These are phyloP conservation scores for Thunnus maccoyii DNA, from an alignment of 2,113 vertebrate species.

Conservation along the genomic window DNA sequence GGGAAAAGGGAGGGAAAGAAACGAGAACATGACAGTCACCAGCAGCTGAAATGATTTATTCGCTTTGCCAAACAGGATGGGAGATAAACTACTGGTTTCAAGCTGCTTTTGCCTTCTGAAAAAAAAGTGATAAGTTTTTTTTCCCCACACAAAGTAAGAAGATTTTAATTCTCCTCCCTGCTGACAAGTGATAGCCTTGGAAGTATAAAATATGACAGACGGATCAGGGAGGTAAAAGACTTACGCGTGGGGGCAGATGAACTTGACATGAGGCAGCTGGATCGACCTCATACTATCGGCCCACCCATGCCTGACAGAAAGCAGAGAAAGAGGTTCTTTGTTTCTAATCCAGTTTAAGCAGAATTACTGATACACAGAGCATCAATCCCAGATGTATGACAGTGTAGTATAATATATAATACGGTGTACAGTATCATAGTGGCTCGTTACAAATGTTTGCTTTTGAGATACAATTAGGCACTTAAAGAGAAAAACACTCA, in stretches of 20 bases:
- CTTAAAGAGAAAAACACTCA: too few species aligned
- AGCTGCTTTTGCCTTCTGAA: not conserved
- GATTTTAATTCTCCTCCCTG: not conserved
- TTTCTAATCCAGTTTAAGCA: slow-evolving; percentile 17
- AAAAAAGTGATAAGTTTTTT: not conserved
- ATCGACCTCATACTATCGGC: slow-evolving; percentile 91
- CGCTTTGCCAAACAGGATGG: not conserved
- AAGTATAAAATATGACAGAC: slow-evolving; percentile 6
- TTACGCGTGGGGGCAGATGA: slow-evolving; percentile 98
- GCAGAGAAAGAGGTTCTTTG: slow-evolving; percentile 45
- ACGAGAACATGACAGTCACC: slow-evolving; percentile 13
- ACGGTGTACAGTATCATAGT: too few species aligned
- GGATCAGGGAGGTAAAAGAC: slow-evolving; percentile 68
- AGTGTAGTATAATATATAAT: not conserved
- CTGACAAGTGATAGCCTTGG: not conserved
- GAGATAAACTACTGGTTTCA: not conserved
- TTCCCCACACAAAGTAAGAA: not conserved
- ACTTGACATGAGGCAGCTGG: slow-evolving; percentile 94
- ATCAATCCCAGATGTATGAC: not conserved
- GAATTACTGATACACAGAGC: not conserved
- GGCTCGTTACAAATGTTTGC: not conserved
- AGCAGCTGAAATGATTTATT: not conserved
- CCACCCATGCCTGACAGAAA: slow-evolving; percentile 92
- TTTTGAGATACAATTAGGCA: too few species aligned
- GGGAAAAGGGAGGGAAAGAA: not conserved